Conservation (phyloP, 2,888 invertebrate species). For the Meandrusa payeni region DNA sequence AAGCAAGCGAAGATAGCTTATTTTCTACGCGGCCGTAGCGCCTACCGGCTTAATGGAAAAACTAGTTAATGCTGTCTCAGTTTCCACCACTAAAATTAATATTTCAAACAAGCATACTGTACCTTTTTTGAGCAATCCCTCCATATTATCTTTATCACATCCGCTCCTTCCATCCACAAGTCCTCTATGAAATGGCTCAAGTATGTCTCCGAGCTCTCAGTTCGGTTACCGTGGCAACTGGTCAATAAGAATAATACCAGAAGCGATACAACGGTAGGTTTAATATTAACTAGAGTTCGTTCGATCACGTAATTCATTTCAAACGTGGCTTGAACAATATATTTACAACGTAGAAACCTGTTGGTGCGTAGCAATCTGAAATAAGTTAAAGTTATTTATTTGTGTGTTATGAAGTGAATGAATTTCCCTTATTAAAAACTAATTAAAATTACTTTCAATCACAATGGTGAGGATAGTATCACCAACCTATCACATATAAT, state of each 20-base stretch:
- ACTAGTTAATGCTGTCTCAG: no score
- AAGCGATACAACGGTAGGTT: constrained; percentile 39
- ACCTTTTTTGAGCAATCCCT: constrained; percentile 75
- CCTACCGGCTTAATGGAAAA: no score
- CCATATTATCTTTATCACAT: constrained; percentile 69
- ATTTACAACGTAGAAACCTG: constrained; percentile 35
- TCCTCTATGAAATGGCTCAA: constrained; percentile 66
- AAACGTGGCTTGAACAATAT: constrained; percentile 44
- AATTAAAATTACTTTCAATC: no score
- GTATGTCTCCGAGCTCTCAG: constrained; percentile 55
- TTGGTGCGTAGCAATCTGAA: constrained; percentile 7
- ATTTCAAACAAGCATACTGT: no score
- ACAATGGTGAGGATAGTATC: no score
- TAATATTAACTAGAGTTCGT: constrained; percentile 40
- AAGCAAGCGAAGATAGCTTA: no score
- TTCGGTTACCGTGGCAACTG: constrained; percentile 44
- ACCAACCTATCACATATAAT: no score
- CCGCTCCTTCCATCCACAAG: constrained; percentile 71
- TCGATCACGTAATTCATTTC: constrained; percentile 50
- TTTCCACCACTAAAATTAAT: no score
- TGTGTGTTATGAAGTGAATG: no score
- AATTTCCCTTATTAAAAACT: no score
- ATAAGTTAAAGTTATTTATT: background rate
- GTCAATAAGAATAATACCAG: constrained; percentile 40
- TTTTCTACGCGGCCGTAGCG: no score